A percentile compares a stretch with the other conserved stretches of the same genome.
phyloP scores from a whole-genome alignment of 2,888 invertebrate species.

The Charanyca ferruginea region DNA sequence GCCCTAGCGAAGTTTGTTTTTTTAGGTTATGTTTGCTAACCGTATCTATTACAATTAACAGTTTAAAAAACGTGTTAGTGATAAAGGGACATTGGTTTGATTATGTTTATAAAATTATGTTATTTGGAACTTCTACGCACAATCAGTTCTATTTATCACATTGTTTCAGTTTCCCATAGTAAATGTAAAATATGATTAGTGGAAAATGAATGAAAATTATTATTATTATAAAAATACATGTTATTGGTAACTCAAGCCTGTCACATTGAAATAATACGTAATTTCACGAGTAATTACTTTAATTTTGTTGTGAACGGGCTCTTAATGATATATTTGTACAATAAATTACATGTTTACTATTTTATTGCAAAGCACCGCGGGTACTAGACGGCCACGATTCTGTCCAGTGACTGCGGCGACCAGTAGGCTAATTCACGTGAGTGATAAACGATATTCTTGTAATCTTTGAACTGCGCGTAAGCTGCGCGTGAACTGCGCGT shows the following conservation, averaged over 20 bases:
- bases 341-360: slow-evolving; percentile 5
- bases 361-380: too few relatives aligned
- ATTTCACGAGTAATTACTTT: not conserved
- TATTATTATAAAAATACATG: not conserved
- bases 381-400: too few relatives aligned
- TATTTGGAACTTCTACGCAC: slow-evolving; percentile 12
- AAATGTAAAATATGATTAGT: not conserved
- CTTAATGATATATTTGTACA: slow-evolving; percentile 16
- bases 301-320: not conserved
- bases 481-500: too few relatives aligned
- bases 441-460: too few relatives aligned
- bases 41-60: not conserved
- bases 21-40: too few relatives aligned
- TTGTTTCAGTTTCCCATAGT: slow-evolving; percentile 5
- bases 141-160: slow-evolving; percentile 48
- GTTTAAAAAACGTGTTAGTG: not conserved
- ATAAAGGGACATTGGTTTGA: not conserved
- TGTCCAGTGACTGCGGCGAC: too few relatives aligned
- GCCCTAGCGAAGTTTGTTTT: too few relatives aligned
- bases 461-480: too few relatives aligned
- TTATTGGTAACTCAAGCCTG: slow-evolving; percentile 13
- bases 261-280: not conserved
- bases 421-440: too few relatives aligned
- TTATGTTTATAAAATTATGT: not conserved
- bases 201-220: not conserved